Evolutionary conservation across 2,113 vertebrate species (phyloP).

Genomic region (Thalassoma bifasciatum): DNA sequence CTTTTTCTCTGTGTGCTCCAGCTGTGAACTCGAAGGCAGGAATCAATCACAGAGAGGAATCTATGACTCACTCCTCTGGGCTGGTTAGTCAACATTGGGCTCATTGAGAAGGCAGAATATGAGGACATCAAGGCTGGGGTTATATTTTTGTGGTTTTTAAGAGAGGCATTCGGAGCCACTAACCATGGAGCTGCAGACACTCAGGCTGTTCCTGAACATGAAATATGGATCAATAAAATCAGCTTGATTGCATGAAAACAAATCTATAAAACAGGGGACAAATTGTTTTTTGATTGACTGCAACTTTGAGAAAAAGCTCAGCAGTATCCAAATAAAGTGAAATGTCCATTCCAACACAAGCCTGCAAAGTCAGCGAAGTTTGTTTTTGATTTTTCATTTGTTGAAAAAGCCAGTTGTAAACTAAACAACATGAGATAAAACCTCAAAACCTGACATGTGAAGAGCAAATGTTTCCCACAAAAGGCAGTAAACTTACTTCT

Average conservation of each 20-base stretch:
- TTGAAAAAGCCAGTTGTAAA: too few relatives aligned
- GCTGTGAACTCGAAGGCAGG: conserved; percentile 8
- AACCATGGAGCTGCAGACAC: not conserved
- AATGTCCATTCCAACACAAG: too few relatives aligned
- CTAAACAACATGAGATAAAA: too few relatives aligned
- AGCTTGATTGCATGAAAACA: not conserved
- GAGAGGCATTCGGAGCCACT: not conserved
- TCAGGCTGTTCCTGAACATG: not conserved
- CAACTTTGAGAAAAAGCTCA: not conserved
- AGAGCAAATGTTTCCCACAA: not conserved
- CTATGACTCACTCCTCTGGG: conserved; percentile 1
- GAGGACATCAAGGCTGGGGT: not conserved
- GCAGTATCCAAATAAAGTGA: not conserved
- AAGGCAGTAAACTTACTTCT: conserved; percentile 77
- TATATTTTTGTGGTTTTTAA: not conserved
- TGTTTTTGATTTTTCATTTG: too few relatives aligned
- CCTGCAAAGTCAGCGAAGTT: too few relatives aligned
- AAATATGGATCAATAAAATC: not conserved
- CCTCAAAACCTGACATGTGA: too few relatives aligned
- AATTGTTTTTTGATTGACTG: not conserved
- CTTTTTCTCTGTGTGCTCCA: not conserved
- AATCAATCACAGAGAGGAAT: not conserved
- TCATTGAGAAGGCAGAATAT: not conserved
- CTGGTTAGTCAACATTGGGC: conserved; percentile 15
- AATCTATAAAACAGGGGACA: conserved; percentile 10